Percentiles rank a stretch among this genome's conserved stretches.
Evolutionary conservation across 2,113 vertebrate genomes (phyloP).

Genomic region (Apodemus speciosus): DNA sequence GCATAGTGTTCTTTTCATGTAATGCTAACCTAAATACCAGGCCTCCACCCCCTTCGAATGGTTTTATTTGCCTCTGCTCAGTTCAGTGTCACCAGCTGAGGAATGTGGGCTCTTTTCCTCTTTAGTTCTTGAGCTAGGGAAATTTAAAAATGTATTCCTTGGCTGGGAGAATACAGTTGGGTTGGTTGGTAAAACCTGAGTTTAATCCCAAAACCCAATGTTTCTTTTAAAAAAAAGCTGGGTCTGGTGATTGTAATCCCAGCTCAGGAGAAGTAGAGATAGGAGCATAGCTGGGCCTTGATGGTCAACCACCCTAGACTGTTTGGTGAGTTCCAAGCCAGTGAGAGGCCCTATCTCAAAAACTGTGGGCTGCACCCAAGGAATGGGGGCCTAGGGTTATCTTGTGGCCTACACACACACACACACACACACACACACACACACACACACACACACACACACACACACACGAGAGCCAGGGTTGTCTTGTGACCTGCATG

Average conservation of each 20-base stretch:
- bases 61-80: neutral
- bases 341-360: neutral
- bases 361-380: neutral
- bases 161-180: neutral
- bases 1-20: neutral
- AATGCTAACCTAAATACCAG: neutral
- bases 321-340: neutral
- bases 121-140: neutral
- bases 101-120: neutral
- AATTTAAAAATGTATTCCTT: neutral
- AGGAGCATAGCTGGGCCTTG: too few relatives aligned
- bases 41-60: neutral
- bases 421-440: too few relatives aligned
- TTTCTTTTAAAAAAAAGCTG: neutral
- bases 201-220: neutral
- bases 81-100: neutral
- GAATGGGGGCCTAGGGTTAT: neutral
- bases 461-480: too few relatives aligned
- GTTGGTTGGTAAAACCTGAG: neutral
- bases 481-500: too few relatives aligned
- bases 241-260: neutral
- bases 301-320: neutral
- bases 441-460: neutral
- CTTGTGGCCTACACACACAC: neutral
- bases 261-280: neutral